Conservation (phyloP, 2,113 vertebrate species). For the Caranx melampygus region DNA sequence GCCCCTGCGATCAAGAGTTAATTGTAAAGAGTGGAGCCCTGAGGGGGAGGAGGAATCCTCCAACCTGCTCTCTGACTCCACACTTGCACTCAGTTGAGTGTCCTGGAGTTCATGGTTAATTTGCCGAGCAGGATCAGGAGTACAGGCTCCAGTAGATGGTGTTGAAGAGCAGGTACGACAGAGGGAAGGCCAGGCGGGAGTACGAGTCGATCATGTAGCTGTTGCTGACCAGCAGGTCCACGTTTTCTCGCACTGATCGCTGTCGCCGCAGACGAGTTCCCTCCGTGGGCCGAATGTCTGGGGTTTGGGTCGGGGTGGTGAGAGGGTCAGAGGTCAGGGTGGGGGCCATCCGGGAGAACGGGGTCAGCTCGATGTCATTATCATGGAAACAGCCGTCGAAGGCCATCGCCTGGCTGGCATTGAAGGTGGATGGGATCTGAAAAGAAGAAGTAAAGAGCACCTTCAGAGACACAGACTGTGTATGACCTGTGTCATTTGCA, state of each 20-base stretch:
- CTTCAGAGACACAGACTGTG: neutral
- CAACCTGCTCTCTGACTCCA: neutral
- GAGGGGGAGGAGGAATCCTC: neutral
- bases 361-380: constrained; percentile 83
- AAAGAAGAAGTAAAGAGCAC: constrained; percentile 6
- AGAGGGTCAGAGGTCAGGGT: constrained; percentile 65
- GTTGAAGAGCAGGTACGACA: constrained; percentile 92
- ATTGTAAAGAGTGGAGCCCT: neutral
- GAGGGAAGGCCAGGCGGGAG: constrained; percentile 91
- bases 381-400: constrained; percentile 92
- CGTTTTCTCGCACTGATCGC: constrained; percentile 82
- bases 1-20: neutral
- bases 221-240: constrained; percentile 90
- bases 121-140: constrained; percentile 73
- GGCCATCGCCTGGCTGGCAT: constrained; percentile 91
- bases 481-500: neutral
- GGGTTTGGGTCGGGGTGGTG: constrained; percentile 38
- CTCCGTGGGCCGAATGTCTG: constrained; percentile 54
- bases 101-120: neutral
- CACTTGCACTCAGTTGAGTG: neutral
- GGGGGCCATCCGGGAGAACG: constrained; percentile 65
- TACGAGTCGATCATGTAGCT: constrained; percentile 94
- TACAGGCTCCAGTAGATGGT: constrained; percentile 94
- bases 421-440: constrained; percentile 88
- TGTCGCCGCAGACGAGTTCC: constrained; percentile 83